Percentiles rank a stretch among this genome's conserved stretches.
These are phyloP conservation scores for Camponotus pennsylvanicus DNA, from an alignment of 1,140 invertebrate genomes.

Conservation along the genomic window DNA sequence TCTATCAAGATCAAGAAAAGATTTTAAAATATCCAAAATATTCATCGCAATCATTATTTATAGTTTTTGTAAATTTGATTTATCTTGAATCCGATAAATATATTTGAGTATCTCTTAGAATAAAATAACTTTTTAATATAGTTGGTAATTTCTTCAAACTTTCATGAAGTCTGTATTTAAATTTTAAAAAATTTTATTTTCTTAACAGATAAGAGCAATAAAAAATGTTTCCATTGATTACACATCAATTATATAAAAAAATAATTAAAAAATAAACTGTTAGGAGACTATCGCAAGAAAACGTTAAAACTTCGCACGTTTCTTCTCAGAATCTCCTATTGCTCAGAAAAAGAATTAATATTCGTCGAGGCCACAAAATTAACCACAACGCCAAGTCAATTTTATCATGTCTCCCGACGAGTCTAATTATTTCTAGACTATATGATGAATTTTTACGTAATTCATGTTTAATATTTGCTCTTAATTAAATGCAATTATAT, in stretches of 20 bases:
- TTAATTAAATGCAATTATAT: too few relatives aligned
- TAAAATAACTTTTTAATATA: neutral
- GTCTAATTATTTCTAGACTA: constrained; percentile 12
- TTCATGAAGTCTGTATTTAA: neutral
- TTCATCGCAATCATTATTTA: neutral
- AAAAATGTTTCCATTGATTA: neutral
- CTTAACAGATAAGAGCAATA: neutral
- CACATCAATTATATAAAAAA: neutral
- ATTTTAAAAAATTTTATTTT: constrained; percentile 2
- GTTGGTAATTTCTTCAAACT: neutral
- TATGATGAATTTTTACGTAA: too few relatives aligned
- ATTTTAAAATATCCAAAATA: neutral
- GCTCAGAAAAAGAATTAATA: constrained; percentile 68
- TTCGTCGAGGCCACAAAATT: constrained; percentile 79
- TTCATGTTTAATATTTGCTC: neutral
- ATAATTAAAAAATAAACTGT: constrained; percentile 68
- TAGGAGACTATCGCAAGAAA: constrained; percentile 82
- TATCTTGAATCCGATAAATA: neutral
- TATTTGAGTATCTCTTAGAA: neutral
- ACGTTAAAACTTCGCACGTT: constrained; percentile 76
- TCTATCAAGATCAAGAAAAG: neutral
- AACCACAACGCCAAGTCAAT: constrained; percentile 73
- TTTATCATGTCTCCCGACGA: constrained; percentile 73
- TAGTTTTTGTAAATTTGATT: neutral
- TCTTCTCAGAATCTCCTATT: constrained; percentile 81